Base-by-base conservation (phyloP, 1,140 invertebrate species). In the Colletes latitarsis region DNA sequence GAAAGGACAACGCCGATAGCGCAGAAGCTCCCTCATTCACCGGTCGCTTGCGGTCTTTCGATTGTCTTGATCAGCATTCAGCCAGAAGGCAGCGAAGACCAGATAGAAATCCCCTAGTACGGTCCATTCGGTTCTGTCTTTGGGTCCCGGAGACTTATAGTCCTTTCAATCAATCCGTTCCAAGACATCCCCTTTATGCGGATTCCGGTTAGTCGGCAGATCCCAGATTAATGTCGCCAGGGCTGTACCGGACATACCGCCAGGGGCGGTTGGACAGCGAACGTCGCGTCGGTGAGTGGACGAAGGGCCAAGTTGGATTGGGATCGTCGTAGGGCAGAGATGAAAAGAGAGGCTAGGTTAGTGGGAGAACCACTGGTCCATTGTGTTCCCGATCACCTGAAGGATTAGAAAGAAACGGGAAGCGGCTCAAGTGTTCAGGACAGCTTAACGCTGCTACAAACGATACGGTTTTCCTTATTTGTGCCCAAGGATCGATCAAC, bases 141-240 rank as follows among this genome's bases (percentile, higher is more conserved):
- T 72, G 21, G 49, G 14, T 21, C 52, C 43, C 39, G 5, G 19
- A 78, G 58, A 72, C 68, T 78, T 78, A 72, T 78, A 72, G 69
- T 72, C 58, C 58, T 78, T 78, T 81, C 78, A 30, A 76, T 81
- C 78, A 76, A 76, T 81, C 78, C 58, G 55, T 43, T 76, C 55
- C 17, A 52, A 68, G 72, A 62, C 63, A 66, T 81, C 78, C 55
- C 73, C 78, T 81, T 81, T 81, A 81, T 81, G 72, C 55, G 78
- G 78, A 81, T 76, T 76, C 72, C 67, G 39, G 78, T 15, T 76
- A 68, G 72, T 81, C 78, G 63, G 64, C 72, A 68, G 73, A 81
- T 81, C 64, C 73, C 49, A 81, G 78, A 81, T 81, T 81, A 81
- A 81, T 81, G 78, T 81, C 71, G 62, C n/a, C 64, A 43, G 46